Conservation (phyloP, 2,888 invertebrate genomes). For the Drosophila percnosoma region DNA sequence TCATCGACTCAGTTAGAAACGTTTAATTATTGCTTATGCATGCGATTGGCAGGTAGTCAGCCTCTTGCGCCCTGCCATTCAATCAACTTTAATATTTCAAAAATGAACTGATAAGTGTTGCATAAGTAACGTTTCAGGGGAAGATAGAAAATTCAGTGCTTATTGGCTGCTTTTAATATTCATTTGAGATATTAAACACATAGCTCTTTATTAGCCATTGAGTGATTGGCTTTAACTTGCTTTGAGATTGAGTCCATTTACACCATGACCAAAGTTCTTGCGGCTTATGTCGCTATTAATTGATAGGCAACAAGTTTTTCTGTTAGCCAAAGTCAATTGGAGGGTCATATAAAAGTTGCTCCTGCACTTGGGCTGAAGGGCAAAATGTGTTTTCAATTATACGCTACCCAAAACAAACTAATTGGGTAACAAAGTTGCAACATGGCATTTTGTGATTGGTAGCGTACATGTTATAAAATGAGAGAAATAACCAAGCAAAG, state of each 20-base stretch:
- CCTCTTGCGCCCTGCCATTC: constrained; percentile 35
- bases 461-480: constrained; percentile 76
- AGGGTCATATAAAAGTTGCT: constrained; percentile 68
- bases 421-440: constrained; percentile 81
- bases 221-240: constrained; percentile 61
- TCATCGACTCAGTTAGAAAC: constrained; percentile 35
- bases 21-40: constrained; percentile 27
- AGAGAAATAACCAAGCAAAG: constrained; percentile 63
- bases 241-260: constrained; percentile 18
- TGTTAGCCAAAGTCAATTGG: constrained; percentile 67
- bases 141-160: constrained; percentile 7
- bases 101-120: constrained; percentile 34
- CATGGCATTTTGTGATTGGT: constrained; percentile 76
- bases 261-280: constrained; percentile 59
- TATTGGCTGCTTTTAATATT: constrained; percentile 30
- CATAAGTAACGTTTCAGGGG: constrained; percentile 27
- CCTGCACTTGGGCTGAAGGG: constrained; percentile 29
- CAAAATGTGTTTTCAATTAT: constrained; percentile 74
- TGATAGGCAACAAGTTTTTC: constrained; percentile 67
- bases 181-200: constrained; percentile 44
- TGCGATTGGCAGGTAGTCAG: constrained; percentile 21
- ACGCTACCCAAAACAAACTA: constrained; percentile 70
- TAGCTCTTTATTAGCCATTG: constrained; percentile 45
- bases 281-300: constrained; percentile 75
- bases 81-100: constrained; percentile 58